These are phyloP conservation scores for Dicroscelio sp. DNA, from an alignment of 2,888 invertebrate genomes.

Conservation along the genomic window DNA sequence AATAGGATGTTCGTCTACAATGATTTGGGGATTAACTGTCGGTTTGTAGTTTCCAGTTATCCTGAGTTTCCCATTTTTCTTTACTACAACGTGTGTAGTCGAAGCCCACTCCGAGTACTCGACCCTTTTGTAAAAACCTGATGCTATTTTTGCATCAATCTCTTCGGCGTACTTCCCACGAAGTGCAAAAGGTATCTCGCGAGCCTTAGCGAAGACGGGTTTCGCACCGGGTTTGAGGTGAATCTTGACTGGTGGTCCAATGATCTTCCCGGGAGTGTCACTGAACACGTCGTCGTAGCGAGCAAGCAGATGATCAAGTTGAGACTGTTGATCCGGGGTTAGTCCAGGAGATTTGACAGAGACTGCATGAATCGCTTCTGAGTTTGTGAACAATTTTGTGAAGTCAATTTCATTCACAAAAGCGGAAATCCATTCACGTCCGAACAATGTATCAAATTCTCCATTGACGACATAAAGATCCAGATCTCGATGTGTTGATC, in stretches of 20 bases:
- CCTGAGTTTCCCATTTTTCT: conserved; percentile 14
- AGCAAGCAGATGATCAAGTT: not conserved
- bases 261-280: conserved; percentile 41
- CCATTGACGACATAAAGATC: not conserved
- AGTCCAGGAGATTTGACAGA: not conserved
- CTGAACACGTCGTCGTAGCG: conserved; percentile 54
- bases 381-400: not conserved
- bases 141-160: conserved; percentile 26
- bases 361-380: not conserved
- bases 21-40: not conserved
- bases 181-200: conserved; percentile 50
- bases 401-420: conserved; percentile 54
- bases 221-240: conserved; percentile 46
- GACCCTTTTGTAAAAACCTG: conserved; percentile 39
- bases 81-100: conserved; percentile 4
- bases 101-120: conserved; percentile 43
- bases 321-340: not conserved
- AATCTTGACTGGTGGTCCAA: conserved; percentile 38
- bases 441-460: not conserved
- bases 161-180: conserved; percentile 7
- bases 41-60: conserved; percentile 22
- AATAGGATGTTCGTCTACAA: conserved; percentile 26
- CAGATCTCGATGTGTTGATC: not conserved
- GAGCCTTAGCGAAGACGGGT: conserved; percentile 31
- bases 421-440: conserved; percentile 33